Evolutionary conservation across 2,113 vertebrate genomes (phyloP).

Genomic region (Etheostoma spectabile): DNA sequence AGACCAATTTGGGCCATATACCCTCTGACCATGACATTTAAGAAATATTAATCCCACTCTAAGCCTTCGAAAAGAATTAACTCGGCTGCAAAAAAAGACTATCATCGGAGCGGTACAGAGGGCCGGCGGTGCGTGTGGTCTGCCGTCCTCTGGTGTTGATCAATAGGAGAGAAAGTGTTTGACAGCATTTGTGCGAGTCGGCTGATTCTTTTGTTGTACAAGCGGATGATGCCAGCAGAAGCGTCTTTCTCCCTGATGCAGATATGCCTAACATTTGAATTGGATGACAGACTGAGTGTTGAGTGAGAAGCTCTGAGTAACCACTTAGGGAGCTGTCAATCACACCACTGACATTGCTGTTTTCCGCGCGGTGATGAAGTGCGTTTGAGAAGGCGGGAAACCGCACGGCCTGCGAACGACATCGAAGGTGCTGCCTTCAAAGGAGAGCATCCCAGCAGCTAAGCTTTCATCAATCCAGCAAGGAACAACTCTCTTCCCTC

Average conservation of each 20-base stretch:
- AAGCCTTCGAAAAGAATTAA: constrained; percentile 65
- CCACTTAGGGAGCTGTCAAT: constrained; percentile 45
- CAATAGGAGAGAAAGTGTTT: constrained; percentile 37
- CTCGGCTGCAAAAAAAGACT: constrained; percentile 18
- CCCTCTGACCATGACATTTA: constrained; percentile 74
- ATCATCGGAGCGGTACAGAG: constrained; percentile 31
- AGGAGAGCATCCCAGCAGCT: not conserved
- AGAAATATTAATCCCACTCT: constrained; percentile 66
- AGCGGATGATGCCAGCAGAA: constrained; percentile 12
- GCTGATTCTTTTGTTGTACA: constrained; percentile 16
- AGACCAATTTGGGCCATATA: constrained; percentile 72
- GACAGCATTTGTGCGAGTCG: constrained; percentile 37
- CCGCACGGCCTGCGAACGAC: not conserved
- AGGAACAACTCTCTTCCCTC: constrained; percentile 27
- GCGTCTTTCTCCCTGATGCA: constrained; percentile 4
- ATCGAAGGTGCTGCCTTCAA: constrained; percentile 9
- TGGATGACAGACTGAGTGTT: constrained; percentile 25
- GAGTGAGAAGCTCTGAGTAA: constrained; percentile 36
- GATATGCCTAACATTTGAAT: constrained; percentile 27
- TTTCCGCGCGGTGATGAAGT: constrained; percentile 22
- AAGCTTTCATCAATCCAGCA: constrained; percentile 33
- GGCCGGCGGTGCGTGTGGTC: not conserved
- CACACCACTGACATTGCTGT: constrained; percentile 4
- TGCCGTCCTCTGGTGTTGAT: constrained; percentile 37
- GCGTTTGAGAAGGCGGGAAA: not conserved